phyloP scores from a whole-genome alignment of 1,140 invertebrate species.

The Solen grandis region DNA sequence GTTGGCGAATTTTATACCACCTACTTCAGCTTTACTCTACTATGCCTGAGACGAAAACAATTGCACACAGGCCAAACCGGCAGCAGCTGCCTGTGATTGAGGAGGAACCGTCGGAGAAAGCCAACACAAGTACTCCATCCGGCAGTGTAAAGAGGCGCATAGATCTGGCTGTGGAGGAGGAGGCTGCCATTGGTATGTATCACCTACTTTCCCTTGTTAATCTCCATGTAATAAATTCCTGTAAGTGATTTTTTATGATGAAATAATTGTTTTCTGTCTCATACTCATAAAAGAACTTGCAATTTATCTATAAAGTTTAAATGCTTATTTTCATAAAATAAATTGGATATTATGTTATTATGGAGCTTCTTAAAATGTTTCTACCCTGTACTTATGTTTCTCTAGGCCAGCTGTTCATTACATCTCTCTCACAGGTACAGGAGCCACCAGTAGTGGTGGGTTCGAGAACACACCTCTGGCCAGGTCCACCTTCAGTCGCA shows the following conservation, averaged over 20 bases:
- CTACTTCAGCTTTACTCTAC: conserved; percentile 96
- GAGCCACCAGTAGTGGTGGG: conserved; percentile 55
- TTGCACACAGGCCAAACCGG: conserved; percentile 83
- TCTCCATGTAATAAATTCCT: too few relatives aligned
- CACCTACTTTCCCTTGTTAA: too few relatives aligned
- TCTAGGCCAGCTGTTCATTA: too few relatives aligned
- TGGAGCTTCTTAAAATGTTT: too few relatives aligned
- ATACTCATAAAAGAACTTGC: too few relatives aligned
- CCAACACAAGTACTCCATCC: conserved; percentile 57
- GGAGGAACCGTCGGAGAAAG: conserved; percentile 68
- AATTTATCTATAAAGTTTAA: too few relatives aligned
- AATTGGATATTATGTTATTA: too few relatives aligned
- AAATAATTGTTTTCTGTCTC: too few relatives aligned
- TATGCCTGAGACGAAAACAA: conserved; percentile 96
- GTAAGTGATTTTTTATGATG: too few relatives aligned
- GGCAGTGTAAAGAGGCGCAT: conserved; percentile 52
- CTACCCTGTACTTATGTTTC: too few relatives aligned
- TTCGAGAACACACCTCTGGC: conserved; percentile 60
- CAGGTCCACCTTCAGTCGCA: conserved; percentile 71
- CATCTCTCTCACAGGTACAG: conserved; percentile 40
- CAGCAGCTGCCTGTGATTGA: conserved; percentile 69
- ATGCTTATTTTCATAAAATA: too few relatives aligned
- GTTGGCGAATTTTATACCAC: conserved; percentile 97
- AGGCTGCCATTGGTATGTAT: conserved; percentile 56
- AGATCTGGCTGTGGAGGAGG: conserved; percentile 51